Evolutionary conservation across 92 coral and sea anemone genomes (phyloP), one percentile per base, ranked within the genome.

Genomic region (Porites lobata): DNA sequence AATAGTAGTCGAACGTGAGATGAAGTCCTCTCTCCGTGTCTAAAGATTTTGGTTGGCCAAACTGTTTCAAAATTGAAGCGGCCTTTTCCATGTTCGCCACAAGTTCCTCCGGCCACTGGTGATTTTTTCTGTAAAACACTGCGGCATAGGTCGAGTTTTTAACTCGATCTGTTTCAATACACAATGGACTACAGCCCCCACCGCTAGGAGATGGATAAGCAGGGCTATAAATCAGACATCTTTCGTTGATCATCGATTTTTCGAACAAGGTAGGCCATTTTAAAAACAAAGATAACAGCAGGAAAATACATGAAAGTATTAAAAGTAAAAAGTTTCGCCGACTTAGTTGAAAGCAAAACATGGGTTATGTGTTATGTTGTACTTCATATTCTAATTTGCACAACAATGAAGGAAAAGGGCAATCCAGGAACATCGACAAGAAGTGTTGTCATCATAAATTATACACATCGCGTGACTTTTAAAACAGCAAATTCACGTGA

Each of bases 1-100:
- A 90, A 22, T 90, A 90, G 68, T 86, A 90, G 87, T 90, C 90
- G 67, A 85, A 90, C 17, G 91, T 8, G 54, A 89, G 67, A 63
- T 89, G 92, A 2, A 89, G 85, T 29, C 80, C 65, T 29, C 20
- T 10, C 32, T 47, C 47, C 24, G 92, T 89, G 64, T 89, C 85
- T 43, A 89, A 68, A 77, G 80, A 76, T 43, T 57, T 47, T 26
- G 85, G 90, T 1, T 63, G 47, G 68, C 92, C 92, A 43, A 24
- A 83, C 63, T 58, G 70, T 65, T 87, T 87, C 80, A 87, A 80
- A 29, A 87, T 80, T n/a, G 91, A 62, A n/a, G 69, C 91, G 50
- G 91, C 86, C 9, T 61, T 19, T 43, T 87, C 64, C 91, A 88
- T 81, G 43, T 82, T 88, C 7, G 74, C 74, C 69, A 87, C 22